Percentiles rank a stretch among this genome's conserved stretches.
phyloP scores from a whole-genome alignment of 2,113 vertebrate species.

The Callocephalon fimbriatum region DNA sequence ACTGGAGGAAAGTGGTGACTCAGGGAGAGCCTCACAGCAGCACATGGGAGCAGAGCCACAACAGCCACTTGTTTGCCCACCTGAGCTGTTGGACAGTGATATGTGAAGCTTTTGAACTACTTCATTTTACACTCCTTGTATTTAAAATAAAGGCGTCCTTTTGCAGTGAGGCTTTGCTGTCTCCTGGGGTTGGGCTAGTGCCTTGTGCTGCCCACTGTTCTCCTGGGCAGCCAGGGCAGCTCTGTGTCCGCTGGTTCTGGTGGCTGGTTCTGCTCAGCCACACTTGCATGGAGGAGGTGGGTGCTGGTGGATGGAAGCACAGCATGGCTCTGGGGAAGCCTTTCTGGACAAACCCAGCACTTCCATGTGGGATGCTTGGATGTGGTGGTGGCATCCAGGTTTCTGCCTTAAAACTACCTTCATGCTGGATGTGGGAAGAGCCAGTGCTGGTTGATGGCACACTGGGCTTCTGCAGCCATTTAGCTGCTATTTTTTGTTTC shows the following conservation, averaged over 20 bases:
- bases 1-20: background rate
- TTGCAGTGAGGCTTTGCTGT: background rate
- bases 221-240: background rate
- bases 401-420: background rate
- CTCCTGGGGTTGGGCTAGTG: background rate
- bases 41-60: background rate
- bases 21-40: background rate
- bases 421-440: background rate
- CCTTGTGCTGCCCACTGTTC: background rate
- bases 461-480: background rate
- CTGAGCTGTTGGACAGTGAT: background rate
- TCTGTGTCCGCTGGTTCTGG: fast-evolving
- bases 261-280: background rate
- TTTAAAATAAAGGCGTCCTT: conserved; percentile 30
- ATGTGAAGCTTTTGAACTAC: background rate
- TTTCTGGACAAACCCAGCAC: background rate
- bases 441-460: background rate
- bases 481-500: background rate
- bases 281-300: background rate
- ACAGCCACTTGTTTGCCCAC: fast-evolving
- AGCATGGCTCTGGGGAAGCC: background rate
- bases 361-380: background rate
- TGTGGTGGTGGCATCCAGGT: background rate
- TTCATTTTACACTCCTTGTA: background rate
- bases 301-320: background rate